A percentile compares a stretch with the other conserved stretches of the same genome.
Conservation (phyloP, 2,797 vertebrate genomes). For the Gadopsis bispinosus region DNA sequence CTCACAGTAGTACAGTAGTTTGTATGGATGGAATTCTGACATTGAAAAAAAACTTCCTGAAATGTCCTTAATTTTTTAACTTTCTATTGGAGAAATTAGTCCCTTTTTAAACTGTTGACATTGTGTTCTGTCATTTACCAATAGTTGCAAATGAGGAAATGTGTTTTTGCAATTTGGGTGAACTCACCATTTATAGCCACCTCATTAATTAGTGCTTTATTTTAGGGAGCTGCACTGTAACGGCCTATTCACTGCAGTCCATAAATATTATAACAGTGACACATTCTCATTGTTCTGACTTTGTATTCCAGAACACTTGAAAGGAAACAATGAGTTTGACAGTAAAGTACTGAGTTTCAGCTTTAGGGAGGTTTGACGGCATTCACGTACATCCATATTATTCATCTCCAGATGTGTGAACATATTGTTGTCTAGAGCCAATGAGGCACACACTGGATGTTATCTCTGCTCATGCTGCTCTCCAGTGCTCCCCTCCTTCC, state of each 20-base stretch:
- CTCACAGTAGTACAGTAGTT: neutral
- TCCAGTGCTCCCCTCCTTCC: constrained; percentile 7
- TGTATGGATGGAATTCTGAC: neutral
- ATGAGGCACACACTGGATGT: constrained; percentile 23
- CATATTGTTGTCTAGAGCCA: constrained; percentile 39
- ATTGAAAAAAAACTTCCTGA: neutral
- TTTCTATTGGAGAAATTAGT: neutral
- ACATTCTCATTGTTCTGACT: constrained; percentile 14
- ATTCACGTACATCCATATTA: neutral
- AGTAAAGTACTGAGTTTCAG: neutral
- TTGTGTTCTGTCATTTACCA: neutral
- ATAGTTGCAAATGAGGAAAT: neutral
- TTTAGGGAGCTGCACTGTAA: constrained; percentile 27
- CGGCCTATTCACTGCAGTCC: constrained; percentile 33
- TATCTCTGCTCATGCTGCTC: constrained; percentile 19
- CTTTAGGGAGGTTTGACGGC: constrained; percentile 15
- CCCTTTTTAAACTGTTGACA: neutral
- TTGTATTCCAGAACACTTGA: neutral
- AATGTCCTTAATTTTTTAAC: neutral
- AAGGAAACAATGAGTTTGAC: constrained; percentile 28
- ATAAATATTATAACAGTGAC: constrained; percentile 21
- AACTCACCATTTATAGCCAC: constrained; percentile 30
- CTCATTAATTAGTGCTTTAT: constrained; percentile 45
- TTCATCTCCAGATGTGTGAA: constrained; percentile 41
- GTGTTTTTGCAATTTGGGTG: constrained; percentile 10